Percentiles rank a stretch among this genome's conserved stretches.
These are phyloP conservation scores for Oligia strigilis DNA, from an alignment of 2,888 invertebrate species.

Conservation along the genomic window DNA sequence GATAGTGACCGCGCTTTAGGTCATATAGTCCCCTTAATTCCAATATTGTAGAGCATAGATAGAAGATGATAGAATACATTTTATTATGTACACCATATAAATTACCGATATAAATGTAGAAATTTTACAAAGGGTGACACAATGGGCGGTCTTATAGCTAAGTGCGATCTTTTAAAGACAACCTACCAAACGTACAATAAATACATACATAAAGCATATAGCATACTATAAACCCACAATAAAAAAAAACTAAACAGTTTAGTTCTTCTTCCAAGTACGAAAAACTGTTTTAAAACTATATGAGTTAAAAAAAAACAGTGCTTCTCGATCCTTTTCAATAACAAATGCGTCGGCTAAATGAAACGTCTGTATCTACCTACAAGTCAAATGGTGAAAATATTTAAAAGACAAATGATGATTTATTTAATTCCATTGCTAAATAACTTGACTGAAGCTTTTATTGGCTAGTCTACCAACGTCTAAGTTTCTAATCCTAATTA, in stretches of 20 bases:
- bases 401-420: slow-evolving; percentile 13
- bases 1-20: too few species aligned
- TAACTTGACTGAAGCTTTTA: slow-evolving; percentile 24
- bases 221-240: neutral
- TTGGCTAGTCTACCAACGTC: slow-evolving; percentile 8
- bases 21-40: neutral
- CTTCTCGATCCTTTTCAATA: neutral
- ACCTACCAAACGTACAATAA: neutral
- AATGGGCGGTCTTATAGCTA: neutral
- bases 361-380: neutral
- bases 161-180: neutral
- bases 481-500: slow-evolving; percentile 55
- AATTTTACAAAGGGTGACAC: neutral
- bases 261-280: neutral
- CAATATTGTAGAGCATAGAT: neutral
- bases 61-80: neutral
- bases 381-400: neutral
- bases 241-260: neutral
- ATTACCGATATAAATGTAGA: neutral
- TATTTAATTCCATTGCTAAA: slow-evolving; percentile 14
- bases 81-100: neutral
- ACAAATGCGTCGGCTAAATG: neutral
- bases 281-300: neutral
- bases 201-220: neutral
- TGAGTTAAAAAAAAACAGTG: neutral